These are phyloP conservation scores for Myzus persicae DNA, from an alignment of 1,140 invertebrate species.

Conservation along the genomic window DNA sequence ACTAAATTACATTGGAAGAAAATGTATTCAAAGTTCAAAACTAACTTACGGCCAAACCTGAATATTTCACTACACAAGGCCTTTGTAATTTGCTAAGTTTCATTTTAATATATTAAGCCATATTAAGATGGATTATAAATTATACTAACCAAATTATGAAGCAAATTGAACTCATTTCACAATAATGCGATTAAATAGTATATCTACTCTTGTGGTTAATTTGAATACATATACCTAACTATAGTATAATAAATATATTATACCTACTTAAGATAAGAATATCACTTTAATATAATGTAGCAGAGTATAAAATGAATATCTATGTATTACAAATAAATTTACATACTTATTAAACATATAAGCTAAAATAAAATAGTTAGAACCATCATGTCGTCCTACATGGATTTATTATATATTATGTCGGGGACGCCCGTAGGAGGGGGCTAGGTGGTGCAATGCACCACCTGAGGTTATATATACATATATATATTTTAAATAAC, in stretches of 20 bases:
- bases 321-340: too few species aligned
- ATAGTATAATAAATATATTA: neutral
- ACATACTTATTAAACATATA: neutral
- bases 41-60: neutral
- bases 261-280: neutral
- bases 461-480: too few species aligned
- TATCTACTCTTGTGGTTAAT: neutral
- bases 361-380: neutral
- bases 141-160: neutral
- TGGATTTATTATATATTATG: too few species aligned
- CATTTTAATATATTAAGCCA: neutral
- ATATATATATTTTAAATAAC: too few species aligned
- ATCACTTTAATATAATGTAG: neutral
- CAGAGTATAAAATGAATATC: neutral
- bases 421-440: too few species aligned
- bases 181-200: neutral
- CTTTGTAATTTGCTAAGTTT: neutral
- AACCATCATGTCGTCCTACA: neutral
- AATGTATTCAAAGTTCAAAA: neutral
- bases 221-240: neutral
- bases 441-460: too few species aligned
- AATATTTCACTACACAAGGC: neutral
- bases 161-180: neutral
- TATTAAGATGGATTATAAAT: neutral
- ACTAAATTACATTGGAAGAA: neutral